Percentiles rank a stretch among this genome's conserved stretches.
Conservation (phyloP, 2,888 invertebrate species). For the Lathronympha strigana region DNA sequence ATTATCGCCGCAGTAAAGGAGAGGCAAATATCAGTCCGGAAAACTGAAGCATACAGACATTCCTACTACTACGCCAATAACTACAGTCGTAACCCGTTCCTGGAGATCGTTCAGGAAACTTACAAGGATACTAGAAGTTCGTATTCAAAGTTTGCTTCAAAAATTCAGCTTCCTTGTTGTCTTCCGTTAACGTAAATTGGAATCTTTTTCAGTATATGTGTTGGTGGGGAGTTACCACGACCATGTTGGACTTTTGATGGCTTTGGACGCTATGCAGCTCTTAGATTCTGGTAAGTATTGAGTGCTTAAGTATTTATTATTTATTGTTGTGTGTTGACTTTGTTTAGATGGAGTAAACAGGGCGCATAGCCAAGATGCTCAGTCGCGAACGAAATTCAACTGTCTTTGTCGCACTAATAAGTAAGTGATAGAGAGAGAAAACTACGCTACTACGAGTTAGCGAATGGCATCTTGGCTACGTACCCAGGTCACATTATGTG, state of each 20-base stretch:
- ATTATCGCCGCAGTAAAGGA: conserved; percentile 88
- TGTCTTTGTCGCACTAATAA: no score
- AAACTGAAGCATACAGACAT: conserved; percentile 72
- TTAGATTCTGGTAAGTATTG: conserved; percentile 88
- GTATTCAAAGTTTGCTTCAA: conserved; percentile 55
- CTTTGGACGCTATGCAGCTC: conserved; percentile 91
- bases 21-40: conserved; percentile 88
- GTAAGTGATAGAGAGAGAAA: no score
- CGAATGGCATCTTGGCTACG: no score
- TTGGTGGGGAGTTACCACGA: conserved; percentile 95
- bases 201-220: conserved; percentile 90
- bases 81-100: conserved; percentile 93
- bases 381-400: no score
- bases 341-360: no score
- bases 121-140: conserved; percentile 95
- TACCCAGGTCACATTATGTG: no score
- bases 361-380: no score
- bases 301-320: not conserved
- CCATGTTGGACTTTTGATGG: conserved; percentile 95
- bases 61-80: conserved; percentile 88
- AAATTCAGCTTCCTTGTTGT: not conserved
- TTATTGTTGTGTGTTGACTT: no score
- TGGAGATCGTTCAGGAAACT: conserved; percentile 91
- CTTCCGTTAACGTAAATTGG: conserved; percentile 4
- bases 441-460: no score